phyloP scores from a whole-genome alignment of 64 coral and sea anemone genomes.

The Pocillopora damicornis region DNA sequence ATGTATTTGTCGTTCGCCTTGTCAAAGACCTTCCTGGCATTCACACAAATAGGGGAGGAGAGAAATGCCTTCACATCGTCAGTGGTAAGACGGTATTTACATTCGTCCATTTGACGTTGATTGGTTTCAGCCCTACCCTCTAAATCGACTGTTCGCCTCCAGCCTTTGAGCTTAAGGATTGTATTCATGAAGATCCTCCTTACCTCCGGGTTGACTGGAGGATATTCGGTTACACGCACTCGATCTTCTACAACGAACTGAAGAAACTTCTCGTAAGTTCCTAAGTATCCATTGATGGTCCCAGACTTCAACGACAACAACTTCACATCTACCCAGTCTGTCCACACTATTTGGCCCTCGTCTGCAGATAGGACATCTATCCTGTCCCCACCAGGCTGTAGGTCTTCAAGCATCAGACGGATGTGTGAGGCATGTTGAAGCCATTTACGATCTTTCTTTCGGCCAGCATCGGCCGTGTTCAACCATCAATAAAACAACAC shows the following conservation, averaged over 20 bases:
- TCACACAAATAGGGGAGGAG: too few species aligned
- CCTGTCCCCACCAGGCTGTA: too few species aligned
- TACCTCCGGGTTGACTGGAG: neutral
- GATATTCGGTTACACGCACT: neutral
- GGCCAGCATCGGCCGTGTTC: neutral
- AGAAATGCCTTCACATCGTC: neutral
- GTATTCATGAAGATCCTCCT: neutral
- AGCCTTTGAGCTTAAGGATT: neutral
- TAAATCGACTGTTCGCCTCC: neutral
- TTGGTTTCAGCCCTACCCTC: neutral
- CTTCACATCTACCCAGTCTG: neutral
- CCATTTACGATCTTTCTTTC: neutral
- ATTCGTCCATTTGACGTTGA: neutral
- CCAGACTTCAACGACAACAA: neutral
- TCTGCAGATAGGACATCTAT: neutral
- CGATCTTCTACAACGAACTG: neutral
- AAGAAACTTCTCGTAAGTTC: neutral
- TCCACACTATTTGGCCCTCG: conserved; percentile 5
- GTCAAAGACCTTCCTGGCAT: neutral
- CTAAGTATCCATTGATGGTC: neutral
- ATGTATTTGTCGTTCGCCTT: too few species aligned
- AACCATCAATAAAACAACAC: neutral
- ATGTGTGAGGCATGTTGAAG: neutral
- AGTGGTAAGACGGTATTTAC: neutral
- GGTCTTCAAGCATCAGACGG: neutral